Base-by-base conservation (phyloP, 2,113 vertebrate genomes). In the Tringa solitaria region DNA sequence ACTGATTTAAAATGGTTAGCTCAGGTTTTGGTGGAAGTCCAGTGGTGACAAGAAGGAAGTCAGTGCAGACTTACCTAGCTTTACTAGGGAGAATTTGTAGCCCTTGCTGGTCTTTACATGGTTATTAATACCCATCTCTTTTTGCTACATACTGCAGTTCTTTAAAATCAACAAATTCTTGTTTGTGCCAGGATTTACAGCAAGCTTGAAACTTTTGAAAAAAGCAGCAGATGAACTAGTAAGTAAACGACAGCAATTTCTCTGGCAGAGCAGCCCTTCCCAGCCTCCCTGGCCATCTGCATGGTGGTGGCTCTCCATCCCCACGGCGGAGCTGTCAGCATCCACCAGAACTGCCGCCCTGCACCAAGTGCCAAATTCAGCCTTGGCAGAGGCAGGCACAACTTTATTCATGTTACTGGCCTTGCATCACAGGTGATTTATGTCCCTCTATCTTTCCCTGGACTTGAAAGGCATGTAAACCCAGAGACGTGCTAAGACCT, bases 251-350 rank as follows among this genome's bases (percentile, higher is more conserved):
- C 32, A 61, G 24, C 14, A 23, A 9, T 80, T 85, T 37, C 6
- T 39, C 65, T 95, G 70, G 21, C 18, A 83, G 35, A 85, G 35
- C 28, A 20, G 10, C 43, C 39, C 18, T 91, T 60, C 27, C 14
- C 39, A 50, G 17, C 35, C 39, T 70, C 22, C 17, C 22, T 67
- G 46, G 21, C 32, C 68, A 51, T 12, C 76, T 68, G 28, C 3
- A 2, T 0, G 2, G 46, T 35, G 53, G 37, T 81, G 57, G 37
- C 59, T 85, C 64, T 79, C 22, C 24, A 39, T 59, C 23, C 10
- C 18, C 18, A 23, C 2, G 0, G 19, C 0, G 0, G 15, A 61
- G 64, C 54, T 9, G 0, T 48, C 0, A 1, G 14, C 1, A 0
- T 26, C 39, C 41, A n/a, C 22, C 6, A 0, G 59, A 30, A 54